Conservation (phyloP, 2,888 invertebrate species). For the Diarsia mendica region DNA sequence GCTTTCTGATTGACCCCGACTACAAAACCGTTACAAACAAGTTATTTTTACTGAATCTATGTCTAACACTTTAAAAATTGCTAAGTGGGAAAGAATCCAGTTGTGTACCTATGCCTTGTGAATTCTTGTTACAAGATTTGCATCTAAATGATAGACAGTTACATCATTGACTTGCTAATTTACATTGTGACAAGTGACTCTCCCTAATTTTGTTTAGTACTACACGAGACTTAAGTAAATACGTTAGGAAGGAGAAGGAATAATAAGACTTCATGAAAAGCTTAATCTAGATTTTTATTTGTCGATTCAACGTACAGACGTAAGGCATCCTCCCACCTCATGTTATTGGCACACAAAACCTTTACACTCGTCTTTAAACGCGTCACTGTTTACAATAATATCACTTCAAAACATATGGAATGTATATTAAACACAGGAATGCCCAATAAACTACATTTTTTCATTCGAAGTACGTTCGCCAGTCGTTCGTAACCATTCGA, state of each 20-base stretch:
- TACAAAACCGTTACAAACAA: constrained; percentile 44
- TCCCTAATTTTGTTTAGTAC: constrained; percentile 13
- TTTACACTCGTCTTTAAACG: constrained; percentile 75
- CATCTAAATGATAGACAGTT: constrained; percentile 47
- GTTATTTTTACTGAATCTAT: constrained; percentile 29
- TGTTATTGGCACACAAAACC: constrained; percentile 89
- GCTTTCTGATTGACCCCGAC: constrained; percentile 38
- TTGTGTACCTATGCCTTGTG: constrained; percentile 16
- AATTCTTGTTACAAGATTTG: constrained; percentile 38
- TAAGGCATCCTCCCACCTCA: constrained; percentile 88
- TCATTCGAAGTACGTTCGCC: constrained; percentile 76
- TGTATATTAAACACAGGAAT: constrained; percentile 84
- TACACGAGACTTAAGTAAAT: neutral
- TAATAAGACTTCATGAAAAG: constrained; percentile 84
- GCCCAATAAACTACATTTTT: constrained; percentile 74
- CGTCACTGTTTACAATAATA: constrained; percentile 79
- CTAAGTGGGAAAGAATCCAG: constrained; percentile 23
- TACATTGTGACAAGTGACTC: constrained; percentile 21
- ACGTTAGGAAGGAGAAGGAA: constrained; percentile 57
- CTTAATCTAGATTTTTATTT: constrained; percentile 89
- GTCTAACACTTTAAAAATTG: constrained; percentile 22
- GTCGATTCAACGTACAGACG: constrained; percentile 89
- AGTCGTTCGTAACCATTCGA: constrained; percentile 76
- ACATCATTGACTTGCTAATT: constrained; percentile 48
- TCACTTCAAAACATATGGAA: constrained; percentile 85